Base-by-base conservation (phyloP, 1,140 invertebrate genomes). In the Lamellibrachia luymesi region DNA sequence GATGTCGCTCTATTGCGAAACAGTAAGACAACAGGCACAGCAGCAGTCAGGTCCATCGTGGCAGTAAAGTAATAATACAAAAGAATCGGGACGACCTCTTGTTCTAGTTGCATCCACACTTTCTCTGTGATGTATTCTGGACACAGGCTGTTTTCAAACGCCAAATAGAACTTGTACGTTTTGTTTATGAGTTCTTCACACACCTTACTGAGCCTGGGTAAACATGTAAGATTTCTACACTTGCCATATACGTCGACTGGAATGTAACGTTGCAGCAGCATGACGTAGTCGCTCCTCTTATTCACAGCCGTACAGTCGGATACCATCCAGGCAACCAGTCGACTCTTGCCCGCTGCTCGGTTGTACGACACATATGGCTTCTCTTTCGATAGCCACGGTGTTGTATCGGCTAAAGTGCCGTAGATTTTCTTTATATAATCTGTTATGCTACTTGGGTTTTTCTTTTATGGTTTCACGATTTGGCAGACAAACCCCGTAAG, bases 121-220 rank as follows among this genome's bases (percentile, higher is more conserved):
- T 97, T 97, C 93, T 97, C 96, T 2, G 96, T 97, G 27, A 97
- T 96, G 94, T 97, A 97, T 93, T 97, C 96, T 22, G 94, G 93
- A 93, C 96, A 97, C 93, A 96, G 96, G 8, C 95, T 95, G 93
- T 97, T 97, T 93, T 97, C 96, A 95, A 99, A 99, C 0, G 99
- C 98, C 91, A 99, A 97, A 96, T 99, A 99, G 96, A 99, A 99
- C 96, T 99, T 99, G 96, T 99, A 56, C 99, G 92, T 99, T 98
- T 92, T 97, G 97, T 95, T 97, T 56, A 56, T 56, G 97, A 95
- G 98, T 98, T 25, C 99, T 97, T 97, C 99, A 98, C 80, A 98
- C 97, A 95, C 99, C 98, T 95, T 98, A 99, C 95, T 98, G 97
- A 94, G 98, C 97, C 2, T 97, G 97, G 93, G 98, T 13, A 56